These are phyloP conservation scores for Fulica atra DNA, from an alignment of 2,113 vertebrate genomes.

Conservation along the genomic window DNA sequence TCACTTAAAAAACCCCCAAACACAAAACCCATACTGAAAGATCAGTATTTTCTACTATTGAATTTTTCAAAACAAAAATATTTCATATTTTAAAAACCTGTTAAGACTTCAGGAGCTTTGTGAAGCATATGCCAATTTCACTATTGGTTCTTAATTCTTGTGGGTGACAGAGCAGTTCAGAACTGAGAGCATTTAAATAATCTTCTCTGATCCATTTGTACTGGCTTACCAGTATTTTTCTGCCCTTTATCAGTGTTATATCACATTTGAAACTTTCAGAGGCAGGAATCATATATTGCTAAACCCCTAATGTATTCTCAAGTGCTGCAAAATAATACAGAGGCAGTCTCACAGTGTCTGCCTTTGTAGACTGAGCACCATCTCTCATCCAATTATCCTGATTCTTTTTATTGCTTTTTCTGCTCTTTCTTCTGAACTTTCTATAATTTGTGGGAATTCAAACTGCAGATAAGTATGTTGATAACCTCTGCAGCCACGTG, in stretches of 20 bases:
- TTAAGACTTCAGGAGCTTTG: background rate
- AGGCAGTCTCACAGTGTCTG: background rate
- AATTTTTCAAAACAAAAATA: background rate
- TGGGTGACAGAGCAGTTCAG: background rate
- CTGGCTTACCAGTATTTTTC: background rate
- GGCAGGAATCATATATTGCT: background rate
- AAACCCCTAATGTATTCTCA: background rate
- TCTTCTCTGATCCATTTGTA: background rate
- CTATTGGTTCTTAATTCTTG: background rate
- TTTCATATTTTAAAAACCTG: background rate
- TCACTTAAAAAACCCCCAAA: background rate
- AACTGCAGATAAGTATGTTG: background rate
- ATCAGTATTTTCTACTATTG: background rate
- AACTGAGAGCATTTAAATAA: background rate
- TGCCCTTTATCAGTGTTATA: background rate
- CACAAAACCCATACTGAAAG: background rate
- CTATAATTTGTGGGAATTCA: background rate
- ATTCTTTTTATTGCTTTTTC: constrained; percentile 3
- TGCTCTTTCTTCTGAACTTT: background rate
- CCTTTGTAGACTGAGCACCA: background rate
- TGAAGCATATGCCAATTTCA: background rate
- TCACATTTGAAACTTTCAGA: background rate
- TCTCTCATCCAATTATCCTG: background rate
- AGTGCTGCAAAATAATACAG: background rate
- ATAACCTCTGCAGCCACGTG: background rate